Base-by-base conservation (phyloP, 2,797 vertebrate genomes). In the Trachops cirrhosus region DNA sequence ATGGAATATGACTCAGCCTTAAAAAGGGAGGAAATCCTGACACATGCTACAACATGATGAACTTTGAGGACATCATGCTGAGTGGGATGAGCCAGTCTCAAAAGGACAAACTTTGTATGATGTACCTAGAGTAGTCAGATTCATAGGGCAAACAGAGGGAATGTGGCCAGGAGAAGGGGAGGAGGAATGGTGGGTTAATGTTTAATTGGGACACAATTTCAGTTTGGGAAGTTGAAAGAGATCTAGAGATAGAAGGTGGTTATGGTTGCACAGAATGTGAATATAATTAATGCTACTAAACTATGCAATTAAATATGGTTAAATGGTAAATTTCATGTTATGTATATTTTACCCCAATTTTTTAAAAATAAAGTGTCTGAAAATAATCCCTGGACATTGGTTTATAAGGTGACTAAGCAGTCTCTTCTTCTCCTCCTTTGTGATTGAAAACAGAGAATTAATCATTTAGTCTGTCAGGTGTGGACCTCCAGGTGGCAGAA, bases 351-450 rank as follows among this genome's bases (percentile, higher is more conserved):
- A 24, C 10, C 50, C 52, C 29, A 46, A 39, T 52, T 64, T 64
- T 9, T 1, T 32, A 85, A 57, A 29, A n/a, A 24, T 62, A 15
- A 90, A 64, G 16, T n/a, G 34, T 79, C 32, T 92, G 80, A 67
- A 83, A 94, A 80, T 46, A 9, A 7, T 78, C 24, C 85, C 52
- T 52, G 67, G 73, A 50, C 71, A 32, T 10, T 79, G 48, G 64
- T 75, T 90, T 77, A 26, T 14, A 5, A 52, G 62, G 50, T 75
- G 86, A 93, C 88, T 82, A 68, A 85, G 29, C 15, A 1, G n/a
- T n/a, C 16, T 19, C 57, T 50, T 91, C 46, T 39, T 75, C 54
- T 80, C 68, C 73, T 89, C 21, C 70, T 91, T 88, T 84, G 71
- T 6, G 50, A 64, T 0, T 79, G 74, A 70, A 92, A 79, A 78